These are phyloP conservation scores for Myrmecophaga tridactyla DNA, from an alignment of 2,113 vertebrate genomes.

Conservation along the genomic window DNA sequence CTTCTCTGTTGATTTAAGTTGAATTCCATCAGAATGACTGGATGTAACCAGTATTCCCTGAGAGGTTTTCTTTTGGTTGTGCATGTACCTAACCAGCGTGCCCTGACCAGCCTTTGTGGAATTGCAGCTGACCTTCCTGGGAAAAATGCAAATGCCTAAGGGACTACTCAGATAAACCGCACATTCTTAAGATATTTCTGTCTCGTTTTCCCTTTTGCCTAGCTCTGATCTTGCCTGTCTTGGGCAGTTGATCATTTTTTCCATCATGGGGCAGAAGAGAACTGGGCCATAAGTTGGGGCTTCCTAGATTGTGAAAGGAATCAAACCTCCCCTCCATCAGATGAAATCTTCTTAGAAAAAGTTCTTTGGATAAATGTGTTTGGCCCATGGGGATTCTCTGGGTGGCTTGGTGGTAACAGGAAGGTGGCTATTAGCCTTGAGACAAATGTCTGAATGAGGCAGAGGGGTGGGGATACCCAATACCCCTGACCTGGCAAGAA, in stretches of 20 bases:
- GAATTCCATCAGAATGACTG: neutral
- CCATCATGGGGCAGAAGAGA: neutral
- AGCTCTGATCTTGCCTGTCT: neutral
- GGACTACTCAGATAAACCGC: neutral
- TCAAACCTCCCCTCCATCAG: neutral
- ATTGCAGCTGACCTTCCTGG: slow-evolving; percentile 51
- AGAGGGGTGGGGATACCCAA: neutral
- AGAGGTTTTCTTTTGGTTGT: slow-evolving; percentile 67
- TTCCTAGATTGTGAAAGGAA: neutral
- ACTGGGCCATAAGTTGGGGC: neutral
- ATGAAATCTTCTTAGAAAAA: neutral
- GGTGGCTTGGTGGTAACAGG: neutral
- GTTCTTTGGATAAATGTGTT: neutral
- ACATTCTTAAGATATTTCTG: slow-evolving; percentile 3
- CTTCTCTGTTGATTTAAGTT: slow-evolving; percentile 65
- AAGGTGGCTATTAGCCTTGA: neutral
- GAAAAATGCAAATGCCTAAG: neutral
- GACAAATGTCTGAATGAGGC: neutral
- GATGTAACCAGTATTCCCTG: slow-evolving; percentile 47
- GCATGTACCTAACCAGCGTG: slow-evolving; percentile 41
- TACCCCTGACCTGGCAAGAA: neutral
- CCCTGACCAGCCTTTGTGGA: slow-evolving; percentile 5
- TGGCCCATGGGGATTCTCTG: neutral
- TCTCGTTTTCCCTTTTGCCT: neutral
- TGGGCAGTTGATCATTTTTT: neutral